These are phyloP conservation scores for Platygyra sinensis DNA, from an alignment of 64 coral and sea anemone species.

Conservation along the genomic window DNA sequence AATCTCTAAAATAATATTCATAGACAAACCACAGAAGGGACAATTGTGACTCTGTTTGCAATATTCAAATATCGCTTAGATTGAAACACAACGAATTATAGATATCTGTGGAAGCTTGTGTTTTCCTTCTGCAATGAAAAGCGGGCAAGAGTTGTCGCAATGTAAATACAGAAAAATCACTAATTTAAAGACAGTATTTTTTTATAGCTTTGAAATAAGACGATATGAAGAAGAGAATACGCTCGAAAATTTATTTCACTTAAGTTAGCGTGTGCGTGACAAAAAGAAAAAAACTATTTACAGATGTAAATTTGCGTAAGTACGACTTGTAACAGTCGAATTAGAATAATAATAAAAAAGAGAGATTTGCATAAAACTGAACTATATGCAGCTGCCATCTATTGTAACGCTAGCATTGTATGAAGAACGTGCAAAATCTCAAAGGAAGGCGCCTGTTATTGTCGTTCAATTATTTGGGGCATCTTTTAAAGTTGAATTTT, in stretches of 20 bases:
- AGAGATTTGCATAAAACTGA: constrained; percentile 22
- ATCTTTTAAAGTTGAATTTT: neutral
- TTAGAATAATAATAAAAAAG: neutral
- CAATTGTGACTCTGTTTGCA: neutral
- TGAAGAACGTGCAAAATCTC: neutral
- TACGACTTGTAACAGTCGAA: constrained; percentile 23
- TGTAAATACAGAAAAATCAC: neutral
- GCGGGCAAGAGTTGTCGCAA: neutral
- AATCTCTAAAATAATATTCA: constrained; percentile 43
- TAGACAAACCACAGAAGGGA: constrained; percentile 2
- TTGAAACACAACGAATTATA: neutral
- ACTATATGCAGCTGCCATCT: neutral
- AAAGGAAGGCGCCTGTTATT: neutral
- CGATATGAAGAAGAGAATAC: neutral
- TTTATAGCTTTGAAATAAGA: neutral
- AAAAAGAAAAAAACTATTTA: constrained; percentile 24
- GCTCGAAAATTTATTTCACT: neutral
- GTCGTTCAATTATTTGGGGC: neutral
- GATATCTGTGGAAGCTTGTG: neutral
- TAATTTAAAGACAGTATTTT: constrained; percentile 47
- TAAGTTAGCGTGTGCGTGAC: constrained; percentile 22
- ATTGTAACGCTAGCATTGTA: neutral
- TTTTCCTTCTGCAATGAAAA: neutral
- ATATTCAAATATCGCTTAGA: constrained; percentile 39
- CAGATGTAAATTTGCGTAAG: constrained; percentile 41